phyloP scores from a whole-genome alignment of 2,797 vertebrate species.

The Hozukius guyotensis region DNA sequence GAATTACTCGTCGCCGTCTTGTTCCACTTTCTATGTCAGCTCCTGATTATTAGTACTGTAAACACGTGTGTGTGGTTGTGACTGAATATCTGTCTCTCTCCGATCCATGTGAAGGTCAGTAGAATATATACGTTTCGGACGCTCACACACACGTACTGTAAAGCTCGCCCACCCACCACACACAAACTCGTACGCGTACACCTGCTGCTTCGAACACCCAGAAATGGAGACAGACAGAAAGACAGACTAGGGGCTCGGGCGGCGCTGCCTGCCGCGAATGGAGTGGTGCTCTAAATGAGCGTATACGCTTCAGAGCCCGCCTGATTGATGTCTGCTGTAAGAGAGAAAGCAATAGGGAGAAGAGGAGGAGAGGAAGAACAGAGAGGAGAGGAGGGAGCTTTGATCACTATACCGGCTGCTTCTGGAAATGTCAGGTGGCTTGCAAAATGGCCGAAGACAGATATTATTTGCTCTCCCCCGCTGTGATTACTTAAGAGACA shows the following conservation, averaged over 20 bases:
- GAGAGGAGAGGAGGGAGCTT: constrained; percentile 47
- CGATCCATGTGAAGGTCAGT: constrained; percentile 29
- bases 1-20: constrained; percentile 20
- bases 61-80: constrained; percentile 39
- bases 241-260: background rate
- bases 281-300: constrained; percentile 44
- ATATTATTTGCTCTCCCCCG: constrained; percentile 11
- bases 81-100: constrained; percentile 42
- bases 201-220: constrained; percentile 31
- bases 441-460: constrained; percentile 55
- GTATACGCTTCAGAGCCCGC: constrained; percentile 22
- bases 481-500: constrained; percentile 35
- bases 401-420: constrained; percentile 62
- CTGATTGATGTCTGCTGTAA: constrained; percentile 63
- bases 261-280: background rate
- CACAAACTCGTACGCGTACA: background rate
- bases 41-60: constrained; percentile 50
- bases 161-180: background rate
- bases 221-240: constrained; percentile 46
- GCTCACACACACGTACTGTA: constrained; percentile 1
- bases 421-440: constrained; percentile 77
- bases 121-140: constrained; percentile 4
- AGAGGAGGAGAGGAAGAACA: constrained; percentile 22
- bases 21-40: constrained; percentile 40
- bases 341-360: constrained; percentile 7